These are phyloP conservation scores for Heliconius hermathena DNA, from an alignment of 1,140 invertebrate species.

Conservation along the genomic window DNA sequence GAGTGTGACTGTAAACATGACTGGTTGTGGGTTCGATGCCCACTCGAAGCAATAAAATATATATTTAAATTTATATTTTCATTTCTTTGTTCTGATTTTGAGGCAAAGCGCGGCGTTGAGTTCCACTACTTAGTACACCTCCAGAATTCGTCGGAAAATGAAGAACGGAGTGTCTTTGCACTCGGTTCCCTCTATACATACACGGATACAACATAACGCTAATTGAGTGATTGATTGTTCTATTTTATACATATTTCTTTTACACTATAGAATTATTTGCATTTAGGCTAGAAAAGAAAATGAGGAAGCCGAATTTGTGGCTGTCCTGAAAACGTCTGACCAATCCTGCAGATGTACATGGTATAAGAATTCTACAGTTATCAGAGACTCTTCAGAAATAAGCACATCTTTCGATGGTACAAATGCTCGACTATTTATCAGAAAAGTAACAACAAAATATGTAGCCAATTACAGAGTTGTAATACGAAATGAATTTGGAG, in stretches of 20 bases:
- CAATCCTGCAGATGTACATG: slow-evolving; percentile 92
- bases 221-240: background rate
- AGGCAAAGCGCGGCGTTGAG: no score
- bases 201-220: no score
- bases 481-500: slow-evolving; percentile 91
- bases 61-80: no score
- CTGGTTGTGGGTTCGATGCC: no score
- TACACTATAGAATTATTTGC: slow-evolving; percentile 13
- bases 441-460: slow-evolving; percentile 85
- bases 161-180: no score
- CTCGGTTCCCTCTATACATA: no score
- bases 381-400: slow-evolving; percentile 87
- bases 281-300: slow-evolving; percentile 84
- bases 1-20: no score
- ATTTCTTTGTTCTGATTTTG: no score
- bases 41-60: no score
- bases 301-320: slow-evolving; percentile 89
- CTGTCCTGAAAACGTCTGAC: slow-evolving; percentile 87
- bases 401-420: slow-evolving; percentile 90
- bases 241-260: background rate
- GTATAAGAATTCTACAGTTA: slow-evolving; percentile 90
- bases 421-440: slow-evolving; percentile 88
- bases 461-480: slow-evolving; percentile 90
- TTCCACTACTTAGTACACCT: no score
- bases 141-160: no score